These are phyloP conservation scores for Eupithecia insigniata DNA, from an alignment of 2,888 invertebrate genomes.

Conservation along the genomic window DNA sequence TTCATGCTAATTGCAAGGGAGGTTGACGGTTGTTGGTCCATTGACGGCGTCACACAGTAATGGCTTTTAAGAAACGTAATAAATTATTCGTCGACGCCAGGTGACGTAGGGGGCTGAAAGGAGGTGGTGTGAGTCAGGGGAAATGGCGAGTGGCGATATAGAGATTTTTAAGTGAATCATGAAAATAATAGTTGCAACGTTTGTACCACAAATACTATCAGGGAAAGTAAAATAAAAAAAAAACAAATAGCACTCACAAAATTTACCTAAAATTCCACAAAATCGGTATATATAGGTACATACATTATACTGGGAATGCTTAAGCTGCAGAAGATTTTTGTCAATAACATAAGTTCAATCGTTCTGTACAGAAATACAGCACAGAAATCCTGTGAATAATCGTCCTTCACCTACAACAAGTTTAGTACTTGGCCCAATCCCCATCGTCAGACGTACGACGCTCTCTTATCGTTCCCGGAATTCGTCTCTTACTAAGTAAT, in stretches of 20 bases:
- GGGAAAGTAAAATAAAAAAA: not conserved
- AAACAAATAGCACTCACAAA: too few species aligned
- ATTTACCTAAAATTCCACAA: too few species aligned
- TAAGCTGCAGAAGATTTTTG: too few species aligned
- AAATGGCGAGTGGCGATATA: constrained; percentile 12
- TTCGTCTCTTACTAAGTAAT: constrained; percentile 79
- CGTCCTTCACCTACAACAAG: not conserved
- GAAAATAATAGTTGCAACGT: too few species aligned
- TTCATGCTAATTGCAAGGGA: constrained; percentile 77
- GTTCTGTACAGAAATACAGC: too few species aligned
- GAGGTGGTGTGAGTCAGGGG: constrained; percentile 49
- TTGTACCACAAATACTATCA: too few species aligned
- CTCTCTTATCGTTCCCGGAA: constrained; percentile 78
- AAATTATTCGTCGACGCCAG: constrained; percentile 80
- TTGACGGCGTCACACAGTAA: constrained; percentile 79
- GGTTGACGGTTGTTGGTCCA: constrained; percentile 70
- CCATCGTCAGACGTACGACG: constrained; percentile 61
- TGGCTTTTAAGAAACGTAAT: constrained; percentile 84
- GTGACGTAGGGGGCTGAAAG: constrained; percentile 67
- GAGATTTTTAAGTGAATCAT: not conserved
- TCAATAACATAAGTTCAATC: too few species aligned
- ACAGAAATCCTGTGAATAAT: too few species aligned
- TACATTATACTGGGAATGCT: too few species aligned
- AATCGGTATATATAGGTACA: too few species aligned
- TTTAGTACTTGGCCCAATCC: constrained; percentile 52